Conservation (phyloP, 2,888 invertebrate genomes). For the Apamea epomidion region DNA sequence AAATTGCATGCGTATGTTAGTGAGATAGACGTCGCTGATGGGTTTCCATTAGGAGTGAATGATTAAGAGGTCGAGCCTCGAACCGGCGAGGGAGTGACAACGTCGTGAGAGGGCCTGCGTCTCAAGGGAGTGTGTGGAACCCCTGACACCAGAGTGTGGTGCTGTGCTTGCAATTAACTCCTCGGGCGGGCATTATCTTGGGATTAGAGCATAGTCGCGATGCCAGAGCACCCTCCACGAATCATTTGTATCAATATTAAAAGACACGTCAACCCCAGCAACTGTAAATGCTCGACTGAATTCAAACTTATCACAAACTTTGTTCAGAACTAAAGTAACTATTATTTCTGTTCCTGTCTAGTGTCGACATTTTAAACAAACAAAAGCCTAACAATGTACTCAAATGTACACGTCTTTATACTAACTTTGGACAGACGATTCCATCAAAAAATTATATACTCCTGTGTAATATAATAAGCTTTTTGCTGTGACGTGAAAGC, state of each 20-base stretch:
- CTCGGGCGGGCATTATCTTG: constrained; percentile 85
- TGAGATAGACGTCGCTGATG: constrained; percentile 78
- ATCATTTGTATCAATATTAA: constrained; percentile 68
- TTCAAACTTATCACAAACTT: constrained; percentile 26
- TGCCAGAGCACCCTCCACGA: constrained; percentile 55
- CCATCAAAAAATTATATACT: constrained; percentile 33
- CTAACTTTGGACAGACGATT: constrained; percentile 33
- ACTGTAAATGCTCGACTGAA: constrained; percentile 17
- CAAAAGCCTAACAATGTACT: constrained; percentile 8
- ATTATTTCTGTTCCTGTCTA: background rate
- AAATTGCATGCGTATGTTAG: constrained; percentile 88
- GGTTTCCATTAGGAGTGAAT: constrained; percentile 87
- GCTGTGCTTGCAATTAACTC: constrained; percentile 89
- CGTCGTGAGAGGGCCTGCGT: constrained; percentile 55
- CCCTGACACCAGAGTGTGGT: constrained; percentile 82
- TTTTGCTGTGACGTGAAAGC: constrained; percentile 30
- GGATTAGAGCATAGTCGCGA: constrained; percentile 77
- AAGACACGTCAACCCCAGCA: constrained; percentile 23
- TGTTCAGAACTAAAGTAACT: constrained; percentile 27
- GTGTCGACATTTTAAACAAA: constrained; percentile 7
- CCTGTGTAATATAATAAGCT: constrained; percentile 15
- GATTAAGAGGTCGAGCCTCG: constrained; percentile 83
- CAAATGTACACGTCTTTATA: constrained; percentile 13
- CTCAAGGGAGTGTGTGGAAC: constrained; percentile 77
- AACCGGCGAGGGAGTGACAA: constrained; percentile 69